These are phyloP conservation scores for Manis crassicaudata DNA, from an alignment of 2,797 vertebrate genomes.

Conservation along the genomic window DNA sequence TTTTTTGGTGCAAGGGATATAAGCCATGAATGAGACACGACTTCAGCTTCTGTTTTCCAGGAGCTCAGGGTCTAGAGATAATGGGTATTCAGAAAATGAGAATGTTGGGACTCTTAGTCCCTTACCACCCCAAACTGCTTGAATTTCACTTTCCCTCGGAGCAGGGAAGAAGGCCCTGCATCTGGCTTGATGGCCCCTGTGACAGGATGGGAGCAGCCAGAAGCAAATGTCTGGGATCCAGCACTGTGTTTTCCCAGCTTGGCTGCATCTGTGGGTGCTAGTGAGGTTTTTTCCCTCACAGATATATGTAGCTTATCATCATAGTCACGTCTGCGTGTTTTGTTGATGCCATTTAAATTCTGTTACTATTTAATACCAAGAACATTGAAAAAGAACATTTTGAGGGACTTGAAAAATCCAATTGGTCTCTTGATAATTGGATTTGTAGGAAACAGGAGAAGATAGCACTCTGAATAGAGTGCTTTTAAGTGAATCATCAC, in stretches of 20 bases:
- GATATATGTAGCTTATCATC: constrained; percentile 56
- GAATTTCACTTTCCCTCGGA: background rate
- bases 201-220: background rate
- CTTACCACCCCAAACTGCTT: background rate
- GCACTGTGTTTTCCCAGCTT: background rate
- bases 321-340: constrained; percentile 57
- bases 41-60: background rate
- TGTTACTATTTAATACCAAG: constrained; percentile 74
- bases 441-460: constrained; percentile 80
- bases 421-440: constrained; percentile 70
- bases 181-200: background rate
- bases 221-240: background rate
- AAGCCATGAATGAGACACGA: accelerated
- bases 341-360: constrained; percentile 79
- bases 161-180: background rate
- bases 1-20: accelerated
- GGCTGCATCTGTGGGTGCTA: background rate
- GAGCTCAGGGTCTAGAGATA: background rate
- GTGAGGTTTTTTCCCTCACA: background rate
- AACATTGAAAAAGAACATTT: constrained; percentile 79
- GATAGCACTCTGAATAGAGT: constrained; percentile 72
- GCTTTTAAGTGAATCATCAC: constrained; percentile 75
- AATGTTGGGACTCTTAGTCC: background rate
- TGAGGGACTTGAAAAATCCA: constrained; percentile 81
- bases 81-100: background rate